Evolutionary conservation across 2,113 vertebrate species (phyloP).

Genomic region (Corythornis vintsioides): DNA sequence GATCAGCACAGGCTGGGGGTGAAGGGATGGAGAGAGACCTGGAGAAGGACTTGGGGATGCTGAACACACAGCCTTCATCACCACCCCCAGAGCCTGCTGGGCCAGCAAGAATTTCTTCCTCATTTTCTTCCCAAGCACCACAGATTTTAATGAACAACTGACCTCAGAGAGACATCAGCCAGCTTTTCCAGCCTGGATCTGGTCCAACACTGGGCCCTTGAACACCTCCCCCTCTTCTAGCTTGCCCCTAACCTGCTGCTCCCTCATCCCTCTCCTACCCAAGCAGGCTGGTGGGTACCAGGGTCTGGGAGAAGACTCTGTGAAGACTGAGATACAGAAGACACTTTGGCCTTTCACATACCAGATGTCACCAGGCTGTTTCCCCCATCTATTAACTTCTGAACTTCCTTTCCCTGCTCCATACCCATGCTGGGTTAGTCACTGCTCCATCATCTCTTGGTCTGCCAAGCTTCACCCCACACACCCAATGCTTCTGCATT

Average conservation of each 20-base stretch:
- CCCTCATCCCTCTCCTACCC: not conserved
- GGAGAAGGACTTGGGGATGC: no score
- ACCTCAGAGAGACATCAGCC: not conserved
- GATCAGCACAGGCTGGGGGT: no score
- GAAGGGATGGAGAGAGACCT: no score
- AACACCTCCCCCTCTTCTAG: not conserved
- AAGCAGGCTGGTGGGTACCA: not conserved
- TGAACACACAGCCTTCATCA: no score
- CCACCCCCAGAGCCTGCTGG: no score
- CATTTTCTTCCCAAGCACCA: not conserved
- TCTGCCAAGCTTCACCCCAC: not conserved
- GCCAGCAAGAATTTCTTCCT: no score
- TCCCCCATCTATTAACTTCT: no score
- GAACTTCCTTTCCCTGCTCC: not conserved
- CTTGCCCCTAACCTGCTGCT: fast-evolving
- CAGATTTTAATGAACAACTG: fast-evolving
- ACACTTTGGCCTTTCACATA: fast-evolving
- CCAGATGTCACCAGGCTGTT: not conserved
- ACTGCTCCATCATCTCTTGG: not conserved
- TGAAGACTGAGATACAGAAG: not conserved
- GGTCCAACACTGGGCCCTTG: fast-evolving
- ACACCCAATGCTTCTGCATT: fast-evolving
- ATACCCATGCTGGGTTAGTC: fast-evolving
- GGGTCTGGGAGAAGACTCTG: not conserved
- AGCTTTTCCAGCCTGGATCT: not conserved